A percentile compares a stretch with the other conserved stretches of the same genome.
Evolutionary conservation across 2,888 invertebrate species (phyloP).

Genomic region (Caradrina kadenii): DNA sequence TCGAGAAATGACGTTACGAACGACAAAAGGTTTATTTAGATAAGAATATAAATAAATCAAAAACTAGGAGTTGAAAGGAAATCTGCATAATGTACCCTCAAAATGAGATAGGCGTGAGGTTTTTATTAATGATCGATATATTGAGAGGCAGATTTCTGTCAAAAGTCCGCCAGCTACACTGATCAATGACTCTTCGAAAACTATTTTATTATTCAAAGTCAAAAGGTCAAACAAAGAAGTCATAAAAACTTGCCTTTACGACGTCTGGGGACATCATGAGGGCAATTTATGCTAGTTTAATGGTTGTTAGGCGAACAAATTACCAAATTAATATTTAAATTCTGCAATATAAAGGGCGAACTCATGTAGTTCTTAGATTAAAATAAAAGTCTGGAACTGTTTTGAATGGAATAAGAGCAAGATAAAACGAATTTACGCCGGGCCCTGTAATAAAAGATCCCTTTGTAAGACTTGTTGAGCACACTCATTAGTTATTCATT

Average conservation of each 20-base stretch:
- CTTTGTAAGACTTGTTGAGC: conserved; percentile 81
- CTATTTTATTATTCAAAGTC: conserved; percentile 57
- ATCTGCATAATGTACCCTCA: neutral
- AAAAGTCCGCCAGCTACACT: conserved; percentile 13
- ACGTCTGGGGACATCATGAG: conserved; percentile 35
- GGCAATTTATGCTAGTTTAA: conserved; percentile 48
- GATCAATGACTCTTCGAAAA: conserved; percentile 35
- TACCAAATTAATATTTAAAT: conserved; percentile 66
- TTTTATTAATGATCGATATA: conserved; percentile 22
- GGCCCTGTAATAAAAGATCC: conserved; percentile 79
- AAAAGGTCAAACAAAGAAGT: conserved; percentile 51
- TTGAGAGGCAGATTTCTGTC: neutral
- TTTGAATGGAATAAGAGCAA: conserved; percentile 56
- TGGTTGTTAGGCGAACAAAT: conserved; percentile 48
- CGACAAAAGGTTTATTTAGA: neutral
- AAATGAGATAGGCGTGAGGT: neutral
- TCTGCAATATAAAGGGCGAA: conserved; percentile 58
- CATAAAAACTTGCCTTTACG: conserved; percentile 49
- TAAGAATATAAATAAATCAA: neutral
- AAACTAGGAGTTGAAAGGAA: neutral
- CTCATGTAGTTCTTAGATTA: conserved; percentile 70
- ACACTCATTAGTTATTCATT: conserved; percentile 86
- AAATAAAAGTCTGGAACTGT: conserved; percentile 69
- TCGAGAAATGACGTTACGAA: neutral
- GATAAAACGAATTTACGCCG: conserved; percentile 67